A percentile compares a stretch with the other conserved stretches of the same genome.
Conservation (phyloP, 2,888 invertebrate species). For the Dromius quadrimaculatus region DNA sequence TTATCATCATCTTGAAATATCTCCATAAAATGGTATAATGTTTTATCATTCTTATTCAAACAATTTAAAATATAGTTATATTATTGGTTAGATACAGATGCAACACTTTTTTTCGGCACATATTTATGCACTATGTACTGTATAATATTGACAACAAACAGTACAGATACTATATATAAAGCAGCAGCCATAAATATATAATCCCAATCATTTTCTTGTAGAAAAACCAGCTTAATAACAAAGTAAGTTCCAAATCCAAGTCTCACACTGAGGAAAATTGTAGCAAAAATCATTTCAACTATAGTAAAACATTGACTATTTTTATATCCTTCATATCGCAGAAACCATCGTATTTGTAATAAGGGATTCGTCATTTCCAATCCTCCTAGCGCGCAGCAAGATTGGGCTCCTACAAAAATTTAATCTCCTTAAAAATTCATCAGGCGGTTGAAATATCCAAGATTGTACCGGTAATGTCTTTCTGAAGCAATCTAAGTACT, state of each 20-base stretch:
- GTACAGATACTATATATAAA: slow-evolving; percentile 63
- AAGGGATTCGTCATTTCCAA: slow-evolving; percentile 75
- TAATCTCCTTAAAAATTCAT: too few relatives aligned
- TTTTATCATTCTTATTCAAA: too few relatives aligned
- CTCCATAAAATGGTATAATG: too few relatives aligned
- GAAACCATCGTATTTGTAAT: slow-evolving; percentile 74
- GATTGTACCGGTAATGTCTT: too few relatives aligned
- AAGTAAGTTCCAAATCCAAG: slow-evolving; percentile 70
- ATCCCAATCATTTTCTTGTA: slow-evolving; percentile 66
- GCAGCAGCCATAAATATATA: slow-evolving; percentile 57
- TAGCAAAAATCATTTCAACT: slow-evolving; percentile 69
- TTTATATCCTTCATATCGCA: slow-evolving; percentile 69
- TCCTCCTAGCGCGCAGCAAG: slow-evolving; percentile 70
- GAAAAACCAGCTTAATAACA: slow-evolving; percentile 65
- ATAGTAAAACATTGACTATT: slow-evolving; percentile 65
- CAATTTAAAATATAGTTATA: too few relatives aligned
- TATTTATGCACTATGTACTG: neutral
- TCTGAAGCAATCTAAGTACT: slow-evolving; percentile 69
- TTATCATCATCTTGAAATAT: too few relatives aligned
- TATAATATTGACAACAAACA: slow-evolving; percentile 57
- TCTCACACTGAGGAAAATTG: slow-evolving; percentile 68
- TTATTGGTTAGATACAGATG: too few relatives aligned
- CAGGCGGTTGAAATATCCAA: too few relatives aligned
- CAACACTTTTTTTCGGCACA: too few relatives aligned
- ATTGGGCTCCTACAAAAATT: slow-evolving; percentile 70